Evolutionary conservation across 2,888 invertebrate species (phyloP).

Genomic region (Stenolophus ochropezus): DNA sequence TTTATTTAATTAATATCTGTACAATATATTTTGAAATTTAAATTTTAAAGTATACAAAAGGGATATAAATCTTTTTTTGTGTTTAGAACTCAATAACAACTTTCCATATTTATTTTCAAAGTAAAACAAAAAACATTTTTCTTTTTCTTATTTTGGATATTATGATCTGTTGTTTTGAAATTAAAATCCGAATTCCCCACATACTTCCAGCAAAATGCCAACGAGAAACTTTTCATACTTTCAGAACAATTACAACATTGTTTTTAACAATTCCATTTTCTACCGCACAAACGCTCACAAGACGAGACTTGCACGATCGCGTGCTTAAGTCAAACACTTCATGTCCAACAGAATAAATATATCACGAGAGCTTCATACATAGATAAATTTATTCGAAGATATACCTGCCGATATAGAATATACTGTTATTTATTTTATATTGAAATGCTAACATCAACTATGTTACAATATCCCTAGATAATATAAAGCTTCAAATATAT

Average conservation of each 20-base stretch:
- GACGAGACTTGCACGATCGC: not conserved
- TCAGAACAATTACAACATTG: constrained; percentile 23
- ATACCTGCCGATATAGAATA: not conserved
- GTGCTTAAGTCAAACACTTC: not conserved
- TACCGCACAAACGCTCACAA: not conserved
- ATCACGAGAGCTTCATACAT: not conserved
- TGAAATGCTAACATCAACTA: too few species aligned
- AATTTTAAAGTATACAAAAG: too few species aligned
- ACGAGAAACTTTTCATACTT: constrained; percentile 7
- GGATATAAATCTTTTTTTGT: too few species aligned
- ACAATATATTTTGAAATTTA: too few species aligned
- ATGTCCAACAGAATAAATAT: not conserved
- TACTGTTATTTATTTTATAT: not conserved
- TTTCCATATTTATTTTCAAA: not conserved
- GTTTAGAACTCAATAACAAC: not conserved
- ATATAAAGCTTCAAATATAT: too few species aligned
- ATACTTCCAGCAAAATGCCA: constrained; percentile 14
- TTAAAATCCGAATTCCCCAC: constrained; percentile 24
- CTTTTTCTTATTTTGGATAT: not conserved
- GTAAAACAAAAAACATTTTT: not conserved
- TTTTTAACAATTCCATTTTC: constrained; percentile 16
- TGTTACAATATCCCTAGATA: too few species aligned
- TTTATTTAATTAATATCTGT: too few species aligned
- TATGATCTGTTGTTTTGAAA: not conserved
- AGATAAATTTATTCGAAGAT: not conserved